Conservation (phyloP, 2,113 vertebrate genomes). For the Diadophis punctatus region DNA sequence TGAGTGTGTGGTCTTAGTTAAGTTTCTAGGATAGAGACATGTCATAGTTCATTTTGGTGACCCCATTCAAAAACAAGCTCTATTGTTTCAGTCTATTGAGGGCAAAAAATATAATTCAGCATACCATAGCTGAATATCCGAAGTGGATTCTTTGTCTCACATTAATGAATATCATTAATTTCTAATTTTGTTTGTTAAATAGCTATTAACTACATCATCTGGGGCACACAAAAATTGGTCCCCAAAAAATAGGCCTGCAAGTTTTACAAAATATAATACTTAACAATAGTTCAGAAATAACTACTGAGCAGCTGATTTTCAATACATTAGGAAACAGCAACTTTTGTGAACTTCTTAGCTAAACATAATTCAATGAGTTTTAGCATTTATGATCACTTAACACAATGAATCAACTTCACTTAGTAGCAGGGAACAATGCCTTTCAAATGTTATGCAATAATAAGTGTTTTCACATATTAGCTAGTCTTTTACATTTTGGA, state of each 20-base stretch:
- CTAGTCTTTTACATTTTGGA: not conserved
- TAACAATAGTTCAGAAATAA: not conserved
- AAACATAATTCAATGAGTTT: not conserved
- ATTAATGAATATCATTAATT: slow-evolving; percentile 21
- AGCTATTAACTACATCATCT: not conserved
- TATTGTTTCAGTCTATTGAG: not conserved
- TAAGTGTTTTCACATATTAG: not conserved
- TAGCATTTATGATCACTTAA: not conserved
- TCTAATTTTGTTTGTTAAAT: not conserved
- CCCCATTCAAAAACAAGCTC: not conserved
- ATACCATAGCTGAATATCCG: not conserved
- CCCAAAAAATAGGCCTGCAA: not conserved
- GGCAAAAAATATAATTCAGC: not conserved
- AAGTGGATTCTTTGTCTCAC: not conserved
- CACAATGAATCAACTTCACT: slow-evolving; percentile 4
- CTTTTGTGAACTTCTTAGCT: not conserved
- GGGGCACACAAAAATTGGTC: not conserved
- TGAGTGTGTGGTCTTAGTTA: not conserved
- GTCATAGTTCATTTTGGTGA: not conserved
- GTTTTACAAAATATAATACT: not conserved
- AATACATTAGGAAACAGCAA: not conserved
- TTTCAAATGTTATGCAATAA: not conserved
- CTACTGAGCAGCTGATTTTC: not conserved
- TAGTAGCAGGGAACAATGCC: slow-evolving; percentile 7
- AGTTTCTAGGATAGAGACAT: not conserved